Evolutionary conservation across 64 coral and sea anemone genomes (phyloP), one percentile per base, ranked within the genome.

Genomic region (Stichodactyla helianthus): DNA sequence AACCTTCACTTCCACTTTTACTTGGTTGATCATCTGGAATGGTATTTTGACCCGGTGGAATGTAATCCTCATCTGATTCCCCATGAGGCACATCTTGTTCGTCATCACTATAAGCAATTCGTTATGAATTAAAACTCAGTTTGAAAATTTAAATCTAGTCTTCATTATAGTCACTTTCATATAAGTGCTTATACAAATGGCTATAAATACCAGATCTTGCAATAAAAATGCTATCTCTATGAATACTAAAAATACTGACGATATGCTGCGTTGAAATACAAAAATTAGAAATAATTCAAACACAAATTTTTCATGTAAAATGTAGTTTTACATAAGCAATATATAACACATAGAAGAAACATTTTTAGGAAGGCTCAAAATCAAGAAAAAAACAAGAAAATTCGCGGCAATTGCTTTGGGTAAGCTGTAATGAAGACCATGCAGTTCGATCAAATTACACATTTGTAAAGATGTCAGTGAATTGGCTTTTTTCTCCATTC

Each of bases 371-470:
- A 78, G 74, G 74, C 26, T 78, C 27, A 50, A 78, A 78, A 78
- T 51, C 4, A 44, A 78, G 74, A 7, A 18, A 78, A 10, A 78
- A 28, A 18, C 15, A 13, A 50, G 28, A 78, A 78, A 8, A 50
- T 78, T 78, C 74, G 26, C 74, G 26, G 74, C 74, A 78, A 78
- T 78, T 78, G 6, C 74, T 78, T 50, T 25, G 15, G 13, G 6
- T 78, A 20, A 78, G 50, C 26, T 78, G 74, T 27, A n/a, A n/a
- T n/a, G 17, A 19, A 44, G 71, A 50, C 71, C 71, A 77, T n/a
- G 71, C 71, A n/a, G 71, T 78, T 78, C 74, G 74, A 44, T 78
- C 26, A 78, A 78, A 78, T 50, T 78, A 78, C 74, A 50, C 5
- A 0, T 0, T 0, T 10, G 15, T 16, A 78, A 78, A 78, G 5